Percentiles rank a stretch among this genome's conserved stretches.
phyloP scores from a whole-genome alignment of 2,113 vertebrate species.

The Notiomystis cincta region DNA sequence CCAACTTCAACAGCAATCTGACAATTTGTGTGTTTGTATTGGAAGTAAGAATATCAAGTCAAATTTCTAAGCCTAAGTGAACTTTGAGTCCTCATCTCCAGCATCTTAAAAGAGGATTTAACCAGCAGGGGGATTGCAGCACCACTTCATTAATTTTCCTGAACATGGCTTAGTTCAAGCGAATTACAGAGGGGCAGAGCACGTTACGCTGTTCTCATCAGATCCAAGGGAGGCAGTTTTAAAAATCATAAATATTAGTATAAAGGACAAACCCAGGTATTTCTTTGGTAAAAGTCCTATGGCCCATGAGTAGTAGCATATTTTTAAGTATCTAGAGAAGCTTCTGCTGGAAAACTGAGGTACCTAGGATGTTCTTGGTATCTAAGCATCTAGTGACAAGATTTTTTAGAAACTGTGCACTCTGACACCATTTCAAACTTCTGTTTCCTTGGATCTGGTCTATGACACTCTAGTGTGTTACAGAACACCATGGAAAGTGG shows the following conservation, averaged over 20 bases:
- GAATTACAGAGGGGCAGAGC: not conserved
- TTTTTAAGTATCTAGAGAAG: not conserved
- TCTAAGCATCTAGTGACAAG: not conserved
- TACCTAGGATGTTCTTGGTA: not conserved
- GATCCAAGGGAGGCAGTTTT: not conserved
- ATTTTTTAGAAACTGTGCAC: not conserved
- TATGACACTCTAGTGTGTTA: not conserved
- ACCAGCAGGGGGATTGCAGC: not conserved
- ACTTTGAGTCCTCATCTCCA: not conserved
- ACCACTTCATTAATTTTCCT: not conserved
- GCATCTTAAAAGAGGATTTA: not conserved
- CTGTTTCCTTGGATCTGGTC: not conserved
- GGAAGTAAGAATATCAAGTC: not conserved
- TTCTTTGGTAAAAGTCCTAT: not conserved
- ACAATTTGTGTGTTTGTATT: not conserved
- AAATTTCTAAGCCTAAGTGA: not conserved
- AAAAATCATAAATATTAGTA: not conserved
- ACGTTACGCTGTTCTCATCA: not conserved
- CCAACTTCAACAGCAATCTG: fast-evolving
- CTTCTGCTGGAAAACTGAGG: not conserved
- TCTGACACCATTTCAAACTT: not conserved
- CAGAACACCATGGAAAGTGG: not conserved
- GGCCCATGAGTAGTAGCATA: not conserved
- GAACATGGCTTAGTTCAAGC: not conserved
- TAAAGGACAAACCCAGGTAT: not conserved